Conservation (phyloP, 2,113 vertebrate species). For the Phaethon lepturus region DNA sequence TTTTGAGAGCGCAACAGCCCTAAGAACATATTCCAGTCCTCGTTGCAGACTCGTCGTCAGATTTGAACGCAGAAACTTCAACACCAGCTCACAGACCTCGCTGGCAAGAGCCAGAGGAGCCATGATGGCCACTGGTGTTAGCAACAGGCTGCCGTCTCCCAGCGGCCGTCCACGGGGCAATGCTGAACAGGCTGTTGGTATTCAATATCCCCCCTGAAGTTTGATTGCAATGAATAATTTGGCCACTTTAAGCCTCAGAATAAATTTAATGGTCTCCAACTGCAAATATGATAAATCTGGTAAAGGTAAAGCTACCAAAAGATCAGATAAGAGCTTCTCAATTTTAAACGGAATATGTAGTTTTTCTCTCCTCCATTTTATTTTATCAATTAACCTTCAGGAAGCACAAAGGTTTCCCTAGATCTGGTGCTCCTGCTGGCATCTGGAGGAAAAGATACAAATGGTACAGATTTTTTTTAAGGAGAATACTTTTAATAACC, state of each 20-base stretch:
- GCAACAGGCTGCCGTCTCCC: background rate
- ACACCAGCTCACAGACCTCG: background rate
- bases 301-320: background rate
- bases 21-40: background rate
- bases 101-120: background rate
- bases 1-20: background rate
- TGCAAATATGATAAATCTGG: background rate
- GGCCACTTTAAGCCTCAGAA: background rate
- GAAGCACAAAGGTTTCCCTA: slow-evolving; percentile 17
- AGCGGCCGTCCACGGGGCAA: background rate
- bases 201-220: background rate
- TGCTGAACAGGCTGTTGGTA: background rate
- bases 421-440: slow-evolving; percentile 46
- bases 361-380: slow-evolving; percentile 4
- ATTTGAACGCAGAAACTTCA: background rate
- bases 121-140: background rate
- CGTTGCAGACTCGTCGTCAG: rapidly evolving
- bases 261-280: background rate
- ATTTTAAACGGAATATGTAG: background rate
- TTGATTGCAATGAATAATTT: background rate
- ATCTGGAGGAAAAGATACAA: slow-evolving; percentile 54
- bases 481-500: slow-evolving; percentile 60
- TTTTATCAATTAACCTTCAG: slow-evolving; percentile 63
- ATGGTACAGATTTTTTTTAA: slow-evolving; percentile 14
- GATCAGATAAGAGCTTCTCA: background rate